phyloP scores from a whole-genome alignment of 2,113 vertebrate genomes.

The Zosterops pallidus region DNA sequence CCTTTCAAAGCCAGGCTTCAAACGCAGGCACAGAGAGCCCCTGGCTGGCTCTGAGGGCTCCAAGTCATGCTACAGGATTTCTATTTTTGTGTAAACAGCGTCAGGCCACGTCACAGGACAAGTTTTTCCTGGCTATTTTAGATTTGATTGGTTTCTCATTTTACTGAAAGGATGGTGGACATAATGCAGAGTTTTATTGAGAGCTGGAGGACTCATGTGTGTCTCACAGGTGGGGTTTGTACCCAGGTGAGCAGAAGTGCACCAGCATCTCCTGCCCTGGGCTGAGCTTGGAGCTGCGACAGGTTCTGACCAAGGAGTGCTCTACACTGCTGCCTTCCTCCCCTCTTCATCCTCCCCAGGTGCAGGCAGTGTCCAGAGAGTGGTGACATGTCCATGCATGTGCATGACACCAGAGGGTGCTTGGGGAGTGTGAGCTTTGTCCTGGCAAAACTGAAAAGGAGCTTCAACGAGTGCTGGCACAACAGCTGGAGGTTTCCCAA shows the following conservation, averaged over 20 bases:
- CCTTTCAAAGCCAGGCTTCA: neutral
- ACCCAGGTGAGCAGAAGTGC: neutral
- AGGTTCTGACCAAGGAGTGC: neutral
- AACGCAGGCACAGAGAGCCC: neutral
- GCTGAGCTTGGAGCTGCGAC: neutral
- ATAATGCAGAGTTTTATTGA: accelerated
- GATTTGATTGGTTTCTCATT: neutral
- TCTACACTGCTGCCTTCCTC: neutral
- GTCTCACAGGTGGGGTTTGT: neutral
- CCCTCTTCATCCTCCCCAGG: neutral
- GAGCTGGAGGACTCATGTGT: accelerated
- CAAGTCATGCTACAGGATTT: neutral
- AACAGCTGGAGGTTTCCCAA: neutral
- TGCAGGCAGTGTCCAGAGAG: neutral
- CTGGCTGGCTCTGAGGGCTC: neutral
- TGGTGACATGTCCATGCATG: accelerated
- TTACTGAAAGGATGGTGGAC: neutral
- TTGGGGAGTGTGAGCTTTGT: neutral
- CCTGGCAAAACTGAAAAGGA: neutral
- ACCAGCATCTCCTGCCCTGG: neutral
- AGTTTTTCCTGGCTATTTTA: neutral
- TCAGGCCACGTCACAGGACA: neutral
- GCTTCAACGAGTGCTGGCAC: neutral
- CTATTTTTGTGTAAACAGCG: neutral
- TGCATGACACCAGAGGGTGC: neutral